Conservation (phyloP, 1,140 invertebrate genomes). For the Asbolus verrucosus region DNA sequence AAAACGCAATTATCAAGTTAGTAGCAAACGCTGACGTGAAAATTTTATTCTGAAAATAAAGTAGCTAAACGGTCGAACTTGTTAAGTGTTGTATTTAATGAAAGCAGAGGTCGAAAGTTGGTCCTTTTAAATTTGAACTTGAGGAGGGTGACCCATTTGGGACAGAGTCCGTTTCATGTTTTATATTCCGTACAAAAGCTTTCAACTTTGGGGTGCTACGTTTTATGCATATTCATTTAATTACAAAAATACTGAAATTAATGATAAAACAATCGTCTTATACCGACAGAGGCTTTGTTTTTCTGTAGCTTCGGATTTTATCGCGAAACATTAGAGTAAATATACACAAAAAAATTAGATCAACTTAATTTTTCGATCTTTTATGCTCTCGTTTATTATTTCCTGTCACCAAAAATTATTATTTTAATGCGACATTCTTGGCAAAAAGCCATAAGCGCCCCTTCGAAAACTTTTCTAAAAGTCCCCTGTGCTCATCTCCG, state of each 20-base stretch:
- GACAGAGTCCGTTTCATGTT: conserved; percentile 1
- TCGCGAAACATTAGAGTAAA: too few species aligned
- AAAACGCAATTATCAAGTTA: conserved; percentile 27
- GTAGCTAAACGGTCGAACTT: not conserved
- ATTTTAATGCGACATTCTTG: too few species aligned
- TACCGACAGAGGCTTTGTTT: too few species aligned
- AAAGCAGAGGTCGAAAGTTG: conserved; percentile 20
- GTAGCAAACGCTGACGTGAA: not conserved
- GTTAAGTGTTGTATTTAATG: conserved; percentile 18
- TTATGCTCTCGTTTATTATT: too few species aligned
- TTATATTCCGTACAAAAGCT: conserved; percentile 27
- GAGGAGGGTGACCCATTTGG: conserved; percentile 22
- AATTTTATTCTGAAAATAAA: conserved; percentile 14
- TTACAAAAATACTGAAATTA: conserved; percentile 21
- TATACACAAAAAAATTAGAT: too few species aligned
- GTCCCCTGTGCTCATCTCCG: too few species aligned
- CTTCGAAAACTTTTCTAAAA: too few species aligned
- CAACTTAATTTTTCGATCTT: too few species aligned
- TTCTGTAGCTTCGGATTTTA: too few species aligned
- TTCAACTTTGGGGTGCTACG: conserved; percentile 12
- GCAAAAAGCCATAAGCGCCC: too few species aligned
- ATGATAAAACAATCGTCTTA: too few species aligned
- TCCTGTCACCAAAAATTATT: too few species aligned
- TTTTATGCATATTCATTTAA: conserved; percentile 29
- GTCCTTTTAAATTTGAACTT: conserved; percentile 5